Base-by-base conservation (phyloP, 2,113 vertebrate species). In the Numenius arquata region DNA sequence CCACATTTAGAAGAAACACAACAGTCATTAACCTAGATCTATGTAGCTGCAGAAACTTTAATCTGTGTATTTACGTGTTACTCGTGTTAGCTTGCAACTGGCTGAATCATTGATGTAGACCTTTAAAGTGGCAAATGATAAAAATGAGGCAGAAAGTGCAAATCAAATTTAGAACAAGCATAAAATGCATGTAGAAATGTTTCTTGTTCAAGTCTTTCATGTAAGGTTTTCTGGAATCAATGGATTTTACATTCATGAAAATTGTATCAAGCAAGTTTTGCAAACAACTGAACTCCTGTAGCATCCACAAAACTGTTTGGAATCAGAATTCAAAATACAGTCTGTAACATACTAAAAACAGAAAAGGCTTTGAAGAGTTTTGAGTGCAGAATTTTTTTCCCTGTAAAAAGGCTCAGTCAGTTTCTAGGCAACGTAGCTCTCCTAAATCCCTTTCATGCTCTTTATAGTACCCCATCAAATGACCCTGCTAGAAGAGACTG, bases 371-470 rank as follows among this genome's bases (percentile, higher is more conserved):
- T 95, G 82, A 95, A 94, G 95, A 90, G 41, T 93, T 95, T 52
- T 72, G 40, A 59, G 21, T 38, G 53, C 36, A 74, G 68, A 96
- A 92, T 85, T 93, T 92, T 75, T 40, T 96, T 48, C 55, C 43
- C 19, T 25, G 5, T 93, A 93, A 95, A 90, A 95, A 93, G 90
- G 47, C 61, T 95, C 75, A 85, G 47, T 56, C 82, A 87, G 56
- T 97, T 97, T 96, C 95, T 82, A 97, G 97, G 83, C 92, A 96
- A 85, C 88, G 0, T 63, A 56, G 59, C 20, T 96, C 52, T 93
- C 47, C 68, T 89, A 94, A 98, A 96, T 94, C 85, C 88, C 73
- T 94, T 87, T 95, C 45, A 67, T 89, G 67, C 76, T 92, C 90
- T 97, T 85, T 89, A 52, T 58, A 91, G 75, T 89, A 88, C 79